Percentiles rank a stretch among this genome's conserved stretches.
Evolutionary conservation across 2,888 invertebrate genomes (phyloP).

Genomic region (Ctena decussata): DNA sequence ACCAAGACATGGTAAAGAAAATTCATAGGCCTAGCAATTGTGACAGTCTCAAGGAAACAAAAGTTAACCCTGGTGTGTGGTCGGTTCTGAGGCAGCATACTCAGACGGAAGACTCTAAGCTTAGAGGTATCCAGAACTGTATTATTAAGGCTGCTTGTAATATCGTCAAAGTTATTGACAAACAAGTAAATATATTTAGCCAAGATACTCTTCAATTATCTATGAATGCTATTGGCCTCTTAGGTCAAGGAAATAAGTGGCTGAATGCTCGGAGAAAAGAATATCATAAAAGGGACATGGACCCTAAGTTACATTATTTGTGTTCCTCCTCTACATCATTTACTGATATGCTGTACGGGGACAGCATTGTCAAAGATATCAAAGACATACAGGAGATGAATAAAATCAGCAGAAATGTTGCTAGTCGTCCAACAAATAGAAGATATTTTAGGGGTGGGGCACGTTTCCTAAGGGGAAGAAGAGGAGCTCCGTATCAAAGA

Average conservation of each 20-base stretch:
- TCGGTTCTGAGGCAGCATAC: conserved; percentile 21
- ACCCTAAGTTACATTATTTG: neutral
- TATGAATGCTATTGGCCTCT: neutral
- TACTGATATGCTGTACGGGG: neutral
- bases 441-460: neutral
- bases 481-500: neutral
- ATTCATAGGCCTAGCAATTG: conserved; percentile 39
- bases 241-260: neutral
- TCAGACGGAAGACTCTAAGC: conserved; percentile 32
- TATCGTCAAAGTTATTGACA: conserved; percentile 25
- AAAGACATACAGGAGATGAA: too few relatives aligned
- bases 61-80: conserved; percentile 43
- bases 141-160: conserved; percentile 21
- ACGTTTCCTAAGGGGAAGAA: neutral
- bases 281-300: neutral
- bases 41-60: conserved; percentile 29
- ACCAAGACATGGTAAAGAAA: conserved; percentile 16
- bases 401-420: neutral
- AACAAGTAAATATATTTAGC: neutral
- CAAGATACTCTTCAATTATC: neutral
- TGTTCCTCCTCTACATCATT: neutral
- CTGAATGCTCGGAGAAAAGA: neutral
- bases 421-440: neutral
- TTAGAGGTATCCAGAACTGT: conserved; percentile 21
- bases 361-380: too few relatives aligned